phyloP scores from a whole-genome alignment of 1,140 invertebrate genomes.

The Drosophila kohkoa region DNA sequence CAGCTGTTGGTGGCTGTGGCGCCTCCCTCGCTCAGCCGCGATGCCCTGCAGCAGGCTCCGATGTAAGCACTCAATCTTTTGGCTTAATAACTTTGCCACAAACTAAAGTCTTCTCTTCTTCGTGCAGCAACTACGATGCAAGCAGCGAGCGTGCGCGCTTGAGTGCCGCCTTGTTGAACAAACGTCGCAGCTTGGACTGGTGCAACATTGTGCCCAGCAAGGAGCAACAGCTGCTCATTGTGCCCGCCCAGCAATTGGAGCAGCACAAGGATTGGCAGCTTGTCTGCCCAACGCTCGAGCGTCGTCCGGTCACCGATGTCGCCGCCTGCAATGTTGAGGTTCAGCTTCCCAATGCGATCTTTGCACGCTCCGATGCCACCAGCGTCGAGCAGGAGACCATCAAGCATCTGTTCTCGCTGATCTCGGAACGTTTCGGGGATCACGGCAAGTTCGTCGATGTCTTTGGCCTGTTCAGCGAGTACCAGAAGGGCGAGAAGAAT shows the following conservation, averaged over 20 bases:
- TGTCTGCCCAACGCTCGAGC: conserved; percentile 68
- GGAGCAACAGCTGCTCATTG: conserved; percentile 61
- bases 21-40: conserved; percentile 51
- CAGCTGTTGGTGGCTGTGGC: conserved; percentile 74
- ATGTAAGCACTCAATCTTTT: conserved; percentile 59
- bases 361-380: conserved; percentile 57
- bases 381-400: conserved; percentile 73
- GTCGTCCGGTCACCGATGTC: conserved; percentile 70
- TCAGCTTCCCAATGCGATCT: conserved; percentile 69
- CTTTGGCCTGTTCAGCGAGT: conserved; percentile 74
- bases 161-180: conserved; percentile 70
- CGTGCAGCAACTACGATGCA: conserved; percentile 64
- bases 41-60: conserved; percentile 58
- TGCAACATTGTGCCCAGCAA: conserved; percentile 49
- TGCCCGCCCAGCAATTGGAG: conserved; percentile 67
- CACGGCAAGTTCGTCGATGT: conserved; percentile 75
- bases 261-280: conserved; percentile 72
- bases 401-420: conserved; percentile 73
- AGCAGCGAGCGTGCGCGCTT: conserved; percentile 51
- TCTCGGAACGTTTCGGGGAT: conserved; percentile 78
- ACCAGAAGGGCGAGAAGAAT: conserved; percentile 61
- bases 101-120: too few species aligned
- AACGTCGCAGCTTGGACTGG: conserved; percentile 57
- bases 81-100: too few species aligned
- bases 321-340: conserved; percentile 73